Evolutionary conservation across 2,797 vertebrate species (phyloP), one percentile per base, ranked within the genome.

Genomic region (Gymnothorax reevesii): DNA sequence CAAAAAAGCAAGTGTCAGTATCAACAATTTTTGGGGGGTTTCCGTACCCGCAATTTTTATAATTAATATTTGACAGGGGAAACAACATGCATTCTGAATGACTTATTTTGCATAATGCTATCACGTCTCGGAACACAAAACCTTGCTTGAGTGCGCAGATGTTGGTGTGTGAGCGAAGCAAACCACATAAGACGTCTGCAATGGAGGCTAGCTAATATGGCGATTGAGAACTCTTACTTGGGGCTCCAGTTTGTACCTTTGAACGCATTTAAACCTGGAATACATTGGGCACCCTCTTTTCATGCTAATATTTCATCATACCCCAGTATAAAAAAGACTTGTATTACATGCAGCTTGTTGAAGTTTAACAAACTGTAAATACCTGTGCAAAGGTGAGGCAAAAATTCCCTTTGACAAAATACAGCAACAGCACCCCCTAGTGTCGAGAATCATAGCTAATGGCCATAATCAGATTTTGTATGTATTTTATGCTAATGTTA

Each of bases 351-450:
- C 1, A 80, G 22, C 2, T 49, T 49, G 1, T 77, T 52, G 13
- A 77, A 49, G 33, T 77, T 49, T 49, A 17, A n/a, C 17, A 77
- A 64, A 20, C 59, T 60, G 15, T 17, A 7, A 42, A 4, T 55
- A 55, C 77, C 77, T 80, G 49, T 22, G 55, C 77, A 80, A 2
- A 80, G 52, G 77, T 22, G 52, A 55, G 52, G 15, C 4, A 80
- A 55, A 33, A 55, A 80, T 80, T 54, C 77, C 20, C 8, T n/a
- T 20, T 54, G 3, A 33, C 71, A 75, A 75, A n/a, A 54, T 90
- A 88, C 59, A 88, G 64, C 88, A 90, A 92, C 88, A 92, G 92
- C 88, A 94, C 91, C 54, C 91, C 86, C 95, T 95, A 84, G 94
- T 95, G 95, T 94, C 42, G 59, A 27, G 60, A 66, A 4, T 87